Percentiles rank a stretch among this genome's conserved stretches.
Evolutionary conservation across 2,888 invertebrate genomes (phyloP).

Genomic region (Eupithecia pulchellata): DNA sequence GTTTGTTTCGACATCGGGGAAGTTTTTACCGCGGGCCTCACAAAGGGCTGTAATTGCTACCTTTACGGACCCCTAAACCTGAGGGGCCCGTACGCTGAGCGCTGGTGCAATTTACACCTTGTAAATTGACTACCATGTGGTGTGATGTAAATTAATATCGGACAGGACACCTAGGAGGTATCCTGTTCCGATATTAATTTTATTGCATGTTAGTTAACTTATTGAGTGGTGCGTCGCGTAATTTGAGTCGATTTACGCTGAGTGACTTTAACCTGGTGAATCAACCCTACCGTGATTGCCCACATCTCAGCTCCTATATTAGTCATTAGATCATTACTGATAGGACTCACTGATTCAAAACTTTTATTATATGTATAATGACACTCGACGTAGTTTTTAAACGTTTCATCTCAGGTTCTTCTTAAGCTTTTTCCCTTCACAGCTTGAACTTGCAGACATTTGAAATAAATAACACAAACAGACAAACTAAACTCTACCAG

Average conservation of each 20-base stretch:
- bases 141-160: neutral
- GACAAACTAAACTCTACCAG: slow-evolving; percentile 25
- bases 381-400: too few relatives aligned
- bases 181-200: neutral
- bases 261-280: too few relatives aligned
- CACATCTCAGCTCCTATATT: too few relatives aligned
- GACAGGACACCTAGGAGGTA: too few relatives aligned
- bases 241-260: too few relatives aligned
- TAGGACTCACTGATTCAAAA: too few relatives aligned
- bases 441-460: neutral
- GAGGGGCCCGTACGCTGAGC: neutral
- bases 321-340: too few relatives aligned
- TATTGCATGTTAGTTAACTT: neutral
- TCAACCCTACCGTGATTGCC: too few relatives aligned
- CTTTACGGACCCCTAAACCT: slow-evolving; percentile 4
- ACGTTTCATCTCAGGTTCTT: neutral
- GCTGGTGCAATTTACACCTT: slow-evolving; percentile 5
- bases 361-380: too few relatives aligned
- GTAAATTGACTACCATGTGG: slow-evolving; percentile 1
- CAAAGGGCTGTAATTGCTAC: slow-evolving; percentile 63
- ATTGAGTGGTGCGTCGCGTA: too few relatives aligned
- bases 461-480: slow-evolving; percentile 15
- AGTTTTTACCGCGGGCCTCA: slow-evolving; percentile 57
- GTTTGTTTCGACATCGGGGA: slow-evolving; percentile 71
- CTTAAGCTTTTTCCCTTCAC: neutral